These are phyloP conservation scores for Haemorhous mexicanus DNA, from an alignment of 2,113 vertebrate genomes.

Conservation along the genomic window DNA sequence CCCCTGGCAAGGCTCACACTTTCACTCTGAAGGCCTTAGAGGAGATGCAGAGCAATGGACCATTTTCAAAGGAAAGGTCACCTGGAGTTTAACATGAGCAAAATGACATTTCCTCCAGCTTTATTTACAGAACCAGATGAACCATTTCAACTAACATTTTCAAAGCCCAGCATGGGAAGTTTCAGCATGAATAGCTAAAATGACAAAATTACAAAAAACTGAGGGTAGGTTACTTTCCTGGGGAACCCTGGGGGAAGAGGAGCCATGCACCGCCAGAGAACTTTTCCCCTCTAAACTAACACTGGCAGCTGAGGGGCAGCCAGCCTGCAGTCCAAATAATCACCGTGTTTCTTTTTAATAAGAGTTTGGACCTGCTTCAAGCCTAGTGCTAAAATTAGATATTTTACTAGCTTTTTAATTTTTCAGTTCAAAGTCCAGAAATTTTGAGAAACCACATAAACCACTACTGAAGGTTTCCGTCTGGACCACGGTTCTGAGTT, in stretches of 20 bases:
- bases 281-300: neutral
- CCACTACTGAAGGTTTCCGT: neutral
- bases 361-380: constrained; percentile 21
- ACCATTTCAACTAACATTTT: constrained; percentile 46
- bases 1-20: constrained; percentile 4
- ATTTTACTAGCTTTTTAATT: constrained; percentile 33
- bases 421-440: constrained; percentile 15
- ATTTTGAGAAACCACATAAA: constrained; percentile 7
- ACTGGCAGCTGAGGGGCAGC: neutral
- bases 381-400: constrained; percentile 21
- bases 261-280: neutral
- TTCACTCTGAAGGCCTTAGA: neutral
- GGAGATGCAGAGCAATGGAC: constrained; percentile 9
- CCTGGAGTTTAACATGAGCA: constrained; percentile 36
- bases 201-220: neutral
- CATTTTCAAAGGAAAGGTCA: constrained; percentile 42
- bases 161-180: constrained; percentile 16
- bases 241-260: neutral
- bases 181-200: constrained; percentile 2
- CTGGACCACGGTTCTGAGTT: neutral
- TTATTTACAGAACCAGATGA: constrained; percentile 51
- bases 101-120: constrained; percentile 35
- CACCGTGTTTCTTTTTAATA: neutral
- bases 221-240: neutral
- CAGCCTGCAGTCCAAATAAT: neutral